Evolutionary conservation across 2,888 invertebrate species (phyloP), one percentile per base, ranked within the genome.

Genomic region (Philhelius pedissequus): DNA sequence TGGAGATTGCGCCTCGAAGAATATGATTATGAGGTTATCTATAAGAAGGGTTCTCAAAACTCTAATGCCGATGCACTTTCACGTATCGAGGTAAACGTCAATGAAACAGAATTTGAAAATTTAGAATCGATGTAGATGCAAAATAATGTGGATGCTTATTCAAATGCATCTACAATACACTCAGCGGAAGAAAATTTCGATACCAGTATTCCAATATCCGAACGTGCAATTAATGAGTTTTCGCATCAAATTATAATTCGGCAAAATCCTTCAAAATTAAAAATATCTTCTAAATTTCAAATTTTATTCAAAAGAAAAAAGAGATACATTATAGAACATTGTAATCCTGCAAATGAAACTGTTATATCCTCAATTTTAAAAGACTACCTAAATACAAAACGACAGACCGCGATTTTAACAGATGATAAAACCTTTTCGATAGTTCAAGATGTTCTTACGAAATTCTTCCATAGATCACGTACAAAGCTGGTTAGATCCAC

Each of bases 1-100:
- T 64, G 45, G 64, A 64, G 20, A 22, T 25, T 64, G 8, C 25
- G 15, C 3, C 32, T 64, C 1, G 64, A 52, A 9, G 52, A 52
- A 18, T 52, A 30, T 11, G 30, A 52, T 52, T 54, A 54, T 7
- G 30, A 32, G 4, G 32, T 79, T 2, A 45, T 73, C 0, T 87
- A 87, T 15, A 87, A 86, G 43, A 82, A 80, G 13, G 87, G 87
- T 6, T 71, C 11, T 8, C 11, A 15, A 43, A 87, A 87, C 56
- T 58, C 69, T 4, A 86, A 87, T 38, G 87, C 87, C 0, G 87
- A 88, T 54, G 86, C 84, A 7, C 45, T 87, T 0, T 64, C 64
- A n/a, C 50, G 58, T 11, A 45, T 68, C 7, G 52, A 62, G 18
- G 6, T 60, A 20, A 30, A 60, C 43, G 13, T n/a, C 5, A 52